Evolutionary conservation across 2,113 vertebrate species (phyloP).

Genomic region (Pygathrix nemaeus): DNA sequence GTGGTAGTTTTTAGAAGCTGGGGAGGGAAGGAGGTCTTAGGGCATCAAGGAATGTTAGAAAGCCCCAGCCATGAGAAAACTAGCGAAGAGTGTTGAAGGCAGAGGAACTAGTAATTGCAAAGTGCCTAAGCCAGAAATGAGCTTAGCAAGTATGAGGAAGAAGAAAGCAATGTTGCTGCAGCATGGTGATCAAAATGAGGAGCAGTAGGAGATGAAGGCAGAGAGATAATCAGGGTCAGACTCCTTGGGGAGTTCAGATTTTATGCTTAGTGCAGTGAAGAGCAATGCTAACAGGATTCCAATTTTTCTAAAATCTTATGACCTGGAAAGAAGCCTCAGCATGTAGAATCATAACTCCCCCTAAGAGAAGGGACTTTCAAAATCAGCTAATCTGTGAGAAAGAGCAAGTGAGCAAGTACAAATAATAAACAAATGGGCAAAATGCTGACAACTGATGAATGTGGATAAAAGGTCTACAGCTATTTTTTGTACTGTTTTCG

Average conservation of each 20-base stretch:
- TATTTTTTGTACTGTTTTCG: not conserved
- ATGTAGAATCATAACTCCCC: not conserved
- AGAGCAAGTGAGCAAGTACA: not conserved
- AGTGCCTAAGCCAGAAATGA: not conserved
- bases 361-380: not conserved
- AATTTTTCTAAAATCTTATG: not conserved
- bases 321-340: not conserved
- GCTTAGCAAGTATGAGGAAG: not conserved
- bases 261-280: not conserved
- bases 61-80: not conserved
- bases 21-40: fast-evolving
- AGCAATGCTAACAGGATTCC: not conserved
- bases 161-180: not conserved
- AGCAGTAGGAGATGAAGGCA: too few species aligned
- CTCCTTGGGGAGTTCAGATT: not conserved
- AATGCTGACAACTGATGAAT: not conserved
- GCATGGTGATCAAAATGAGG: not conserved
- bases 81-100: too few species aligned
- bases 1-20: not conserved
- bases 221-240: not conserved
- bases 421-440: not conserved
- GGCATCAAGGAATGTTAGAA: not conserved
- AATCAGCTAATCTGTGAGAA: not conserved
- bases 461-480: not conserved
- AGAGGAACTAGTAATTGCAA: not conserved